Evolutionary conservation across 2,888 invertebrate species (phyloP).

Genomic region (Rotaria sp.): DNA sequence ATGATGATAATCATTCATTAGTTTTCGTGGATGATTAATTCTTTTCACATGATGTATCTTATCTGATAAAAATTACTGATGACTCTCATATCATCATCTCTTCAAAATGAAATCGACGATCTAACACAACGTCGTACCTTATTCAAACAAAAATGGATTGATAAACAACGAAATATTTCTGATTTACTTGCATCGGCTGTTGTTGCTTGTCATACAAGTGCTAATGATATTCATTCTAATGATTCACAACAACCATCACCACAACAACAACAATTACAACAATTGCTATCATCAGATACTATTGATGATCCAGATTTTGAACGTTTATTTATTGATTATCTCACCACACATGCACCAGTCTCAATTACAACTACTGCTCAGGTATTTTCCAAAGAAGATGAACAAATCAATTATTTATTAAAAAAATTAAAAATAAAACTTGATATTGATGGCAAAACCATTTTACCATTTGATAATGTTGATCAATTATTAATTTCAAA

Average conservation of each 20-base stretch:
- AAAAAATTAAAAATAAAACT: background rate
- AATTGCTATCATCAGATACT: background rate
- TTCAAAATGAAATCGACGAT: background rate
- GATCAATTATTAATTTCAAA: background rate
- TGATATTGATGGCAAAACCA: background rate
- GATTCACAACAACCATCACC: background rate
- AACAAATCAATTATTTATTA: background rate
- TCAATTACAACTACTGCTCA: background rate
- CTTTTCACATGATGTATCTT: background rate
- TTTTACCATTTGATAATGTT: background rate
- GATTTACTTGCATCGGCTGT: background rate
- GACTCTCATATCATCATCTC: background rate
- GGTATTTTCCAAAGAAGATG: background rate
- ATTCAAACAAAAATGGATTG: conserved; percentile 7
- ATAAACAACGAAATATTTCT: background rate
- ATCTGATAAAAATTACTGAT: background rate
- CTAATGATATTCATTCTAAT: background rate
- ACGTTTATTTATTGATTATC: background rate
- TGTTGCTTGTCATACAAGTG: background rate
- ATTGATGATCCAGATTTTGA: background rate
- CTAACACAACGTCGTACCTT: background rate
- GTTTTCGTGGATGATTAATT: background rate
- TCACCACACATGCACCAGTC: background rate
- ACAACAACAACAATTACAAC: background rate
- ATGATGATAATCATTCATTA: no score